Percentiles rank a stretch among this genome's conserved stretches.
These are phyloP conservation scores for Crypturellus undulatus DNA, from an alignment of 2,113 vertebrate species.

Conservation along the genomic window DNA sequence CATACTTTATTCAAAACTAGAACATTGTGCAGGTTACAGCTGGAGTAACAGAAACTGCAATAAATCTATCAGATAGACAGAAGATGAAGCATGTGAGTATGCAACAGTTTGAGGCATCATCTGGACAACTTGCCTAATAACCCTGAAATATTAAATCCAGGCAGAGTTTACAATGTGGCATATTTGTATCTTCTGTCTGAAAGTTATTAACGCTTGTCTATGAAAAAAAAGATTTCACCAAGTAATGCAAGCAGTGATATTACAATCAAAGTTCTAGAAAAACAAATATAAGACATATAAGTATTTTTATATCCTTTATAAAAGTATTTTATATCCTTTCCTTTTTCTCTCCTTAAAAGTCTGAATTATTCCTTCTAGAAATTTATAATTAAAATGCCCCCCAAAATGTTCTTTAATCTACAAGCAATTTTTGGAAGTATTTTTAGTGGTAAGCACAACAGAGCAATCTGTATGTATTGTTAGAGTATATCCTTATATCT, in stretches of 20 bases:
- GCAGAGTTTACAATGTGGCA: rapidly evolving
- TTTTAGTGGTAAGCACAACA: not conserved
- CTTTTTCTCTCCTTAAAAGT: not conserved
- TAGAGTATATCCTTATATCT: too few relatives aligned
- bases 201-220: not conserved
- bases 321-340: too few relatives aligned
- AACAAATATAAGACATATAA: not conserved
- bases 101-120: not conserved
- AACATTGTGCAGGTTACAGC: not conserved
- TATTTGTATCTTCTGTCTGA: not conserved
- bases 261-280: not conserved
- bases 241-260: not conserved
- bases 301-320: not conserved
- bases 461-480: not conserved
- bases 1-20: not conserved
- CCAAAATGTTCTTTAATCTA: not conserved
- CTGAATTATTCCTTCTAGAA: not conserved
- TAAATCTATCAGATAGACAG: not conserved
- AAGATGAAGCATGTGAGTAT: not conserved
- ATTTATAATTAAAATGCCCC: not conserved
- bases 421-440: not conserved
- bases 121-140: not conserved
- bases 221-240: not conserved
- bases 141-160: not conserved
- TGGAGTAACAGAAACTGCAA: not conserved